phyloP scores from a whole-genome alignment of 2,113 vertebrate genomes.

The Morone chrysops region DNA sequence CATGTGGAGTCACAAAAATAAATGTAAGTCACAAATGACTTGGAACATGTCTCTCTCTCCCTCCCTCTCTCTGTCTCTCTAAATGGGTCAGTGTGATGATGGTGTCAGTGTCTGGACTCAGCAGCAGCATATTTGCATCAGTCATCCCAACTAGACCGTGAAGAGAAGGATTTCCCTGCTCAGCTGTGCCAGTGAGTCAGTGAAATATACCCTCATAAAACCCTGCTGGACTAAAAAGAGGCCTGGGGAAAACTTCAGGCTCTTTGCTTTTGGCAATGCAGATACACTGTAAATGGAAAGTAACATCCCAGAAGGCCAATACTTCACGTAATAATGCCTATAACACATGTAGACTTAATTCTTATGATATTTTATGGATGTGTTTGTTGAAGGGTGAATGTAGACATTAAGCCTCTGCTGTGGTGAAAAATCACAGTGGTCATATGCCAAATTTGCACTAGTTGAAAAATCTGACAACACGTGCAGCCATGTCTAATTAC shows the following conservation, averaged over 20 bases:
- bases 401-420: background rate
- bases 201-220: constrained; percentile 75
- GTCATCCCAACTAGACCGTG: constrained; percentile 83
- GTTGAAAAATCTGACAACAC: background rate
- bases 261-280: constrained; percentile 57
- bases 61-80: constrained; percentile 29
- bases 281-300: constrained; percentile 49
- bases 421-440: background rate
- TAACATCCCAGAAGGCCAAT: constrained; percentile 30
- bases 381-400: background rate
- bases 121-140: constrained; percentile 83
- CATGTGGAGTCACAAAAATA: constrained; percentile 50
- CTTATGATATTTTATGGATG: constrained; percentile 21
- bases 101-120: constrained; percentile 81
- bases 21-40: constrained; percentile 54
- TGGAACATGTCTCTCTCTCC: constrained; percentile 35
- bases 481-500: constrained; percentile 3
- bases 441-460: background rate
- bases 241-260: constrained; percentile 62
- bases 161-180: constrained; percentile 81
- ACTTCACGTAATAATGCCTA: constrained; percentile 26
- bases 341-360: constrained; percentile 13
- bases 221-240: constrained; percentile 58
- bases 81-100: constrained; percentile 79
- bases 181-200: constrained; percentile 81